Conservation (phyloP, 2,113 vertebrate species). For the Danionella cerebrum region DNA sequence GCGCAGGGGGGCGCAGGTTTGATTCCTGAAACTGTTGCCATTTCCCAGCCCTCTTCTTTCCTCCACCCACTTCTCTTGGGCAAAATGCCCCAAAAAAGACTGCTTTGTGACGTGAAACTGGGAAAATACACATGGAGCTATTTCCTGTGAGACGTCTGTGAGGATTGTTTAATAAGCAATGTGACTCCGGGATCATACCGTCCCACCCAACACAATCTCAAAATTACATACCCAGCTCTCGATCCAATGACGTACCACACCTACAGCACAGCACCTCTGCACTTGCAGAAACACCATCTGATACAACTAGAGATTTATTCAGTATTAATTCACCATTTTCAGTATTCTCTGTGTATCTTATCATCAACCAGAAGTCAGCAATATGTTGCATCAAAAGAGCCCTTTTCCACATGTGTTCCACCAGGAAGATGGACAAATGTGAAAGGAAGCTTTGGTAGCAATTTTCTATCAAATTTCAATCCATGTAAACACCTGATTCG, state of each 20-base stretch:
- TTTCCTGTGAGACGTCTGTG: not conserved
- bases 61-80: too few relatives aligned
- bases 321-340: not conserved
- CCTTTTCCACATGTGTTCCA: too few relatives aligned
- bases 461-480: too few relatives aligned
- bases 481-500: too few relatives aligned
- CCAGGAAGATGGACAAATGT: too few relatives aligned
- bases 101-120: not conserved
- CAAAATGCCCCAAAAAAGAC: not conserved
- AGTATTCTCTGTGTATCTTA: too few relatives aligned
- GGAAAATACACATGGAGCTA: not conserved
- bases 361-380: too few relatives aligned
- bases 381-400: too few relatives aligned
- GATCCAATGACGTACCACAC: not conserved
- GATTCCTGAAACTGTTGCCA: too few relatives aligned
- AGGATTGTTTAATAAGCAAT: not conserved
- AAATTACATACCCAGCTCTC: conserved; percentile 27
- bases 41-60: too few relatives aligned
- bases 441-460: too few relatives aligned
- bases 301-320: not conserved
- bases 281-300: not conserved
- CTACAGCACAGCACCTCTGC: not conserved
- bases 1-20: too few relatives aligned
- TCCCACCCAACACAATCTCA: conserved; percentile 27
- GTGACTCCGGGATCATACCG: conserved; percentile 7